phyloP scores from a whole-genome alignment of 2,797 vertebrate genomes.

The Phataginus tetradactyla region DNA sequence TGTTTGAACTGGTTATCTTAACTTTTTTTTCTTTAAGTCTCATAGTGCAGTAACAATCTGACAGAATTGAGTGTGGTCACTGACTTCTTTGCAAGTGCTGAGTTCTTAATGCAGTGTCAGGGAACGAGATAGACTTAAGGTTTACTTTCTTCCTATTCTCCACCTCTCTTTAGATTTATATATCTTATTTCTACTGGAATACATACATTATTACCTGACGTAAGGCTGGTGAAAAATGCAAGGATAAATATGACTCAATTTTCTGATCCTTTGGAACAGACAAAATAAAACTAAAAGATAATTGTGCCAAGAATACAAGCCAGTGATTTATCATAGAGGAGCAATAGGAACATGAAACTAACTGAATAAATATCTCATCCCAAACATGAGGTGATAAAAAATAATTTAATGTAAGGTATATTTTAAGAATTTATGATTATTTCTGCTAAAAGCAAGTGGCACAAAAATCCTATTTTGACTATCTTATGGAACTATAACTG shows the following conservation, averaged over 20 bases:
- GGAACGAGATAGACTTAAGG: constrained; percentile 82
- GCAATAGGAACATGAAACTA: not conserved
- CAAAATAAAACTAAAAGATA: constrained; percentile 54
- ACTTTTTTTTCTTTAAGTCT: constrained; percentile 81
- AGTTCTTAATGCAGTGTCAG: constrained; percentile 76
- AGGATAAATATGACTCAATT: constrained; percentile 60
- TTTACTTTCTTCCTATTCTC: constrained; percentile 77
- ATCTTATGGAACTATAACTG: constrained; percentile 32
- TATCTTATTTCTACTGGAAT: constrained; percentile 75
- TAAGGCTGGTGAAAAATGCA: constrained; percentile 59
- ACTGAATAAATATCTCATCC: not conserved
- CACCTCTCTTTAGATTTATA: constrained; percentile 72
- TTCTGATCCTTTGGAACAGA: constrained; percentile 50
- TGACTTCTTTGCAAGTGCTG: constrained; percentile 84
- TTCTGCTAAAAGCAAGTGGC: not conserved
- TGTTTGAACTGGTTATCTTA: constrained; percentile 79
- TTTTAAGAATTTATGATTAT: not conserved
- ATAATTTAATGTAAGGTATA: not conserved
- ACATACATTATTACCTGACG: constrained; percentile 71
- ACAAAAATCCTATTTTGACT: not conserved
- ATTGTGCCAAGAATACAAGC: not conserved
- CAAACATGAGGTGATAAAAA: not conserved
- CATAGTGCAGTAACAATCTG: constrained; percentile 77
- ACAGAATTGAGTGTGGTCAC: constrained; percentile 80
- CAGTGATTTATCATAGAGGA: not conserved